These are phyloP conservation scores for Sinodicranocentrus sp. DNA, from an alignment of 2,888 invertebrate genomes.

Conservation along the genomic window DNA sequence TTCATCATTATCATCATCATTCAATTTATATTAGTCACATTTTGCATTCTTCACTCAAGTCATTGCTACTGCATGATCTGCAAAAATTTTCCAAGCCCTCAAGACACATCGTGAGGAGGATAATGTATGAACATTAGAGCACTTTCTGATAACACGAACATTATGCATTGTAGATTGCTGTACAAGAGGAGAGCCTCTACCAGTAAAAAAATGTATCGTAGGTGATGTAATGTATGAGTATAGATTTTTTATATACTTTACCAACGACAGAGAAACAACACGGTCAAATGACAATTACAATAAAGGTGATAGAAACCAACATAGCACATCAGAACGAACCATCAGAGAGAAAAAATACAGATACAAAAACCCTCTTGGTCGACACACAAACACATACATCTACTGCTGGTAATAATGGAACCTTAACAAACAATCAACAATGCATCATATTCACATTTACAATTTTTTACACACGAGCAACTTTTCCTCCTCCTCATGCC, in stretches of 20 bases:
- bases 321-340: conserved; percentile 12
- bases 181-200: too few relatives aligned
- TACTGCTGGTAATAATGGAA: conserved; percentile 51
- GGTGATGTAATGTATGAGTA: too few relatives aligned
- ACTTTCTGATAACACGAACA: too few relatives aligned
- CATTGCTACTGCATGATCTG: conserved; percentile 65
- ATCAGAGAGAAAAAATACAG: conserved; percentile 19
- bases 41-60: conserved; percentile 55
- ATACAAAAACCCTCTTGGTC: conserved; percentile 2
- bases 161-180: too few relatives aligned
- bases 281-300: conserved; percentile 62
- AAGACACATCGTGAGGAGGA: conserved; percentile 60
- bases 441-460: conserved; percentile 68
- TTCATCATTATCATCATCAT: conserved; percentile 63
- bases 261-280: conserved; percentile 38
- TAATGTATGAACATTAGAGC: conserved; percentile 29
- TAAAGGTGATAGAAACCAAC: conserved; percentile 22
- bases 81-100: conserved; percentile 58
- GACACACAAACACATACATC: too few relatives aligned
- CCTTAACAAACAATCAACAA: conserved; percentile 66
- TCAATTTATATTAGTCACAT: conserved; percentile 66
- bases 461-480: conserved; percentile 59
- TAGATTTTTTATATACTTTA: too few relatives aligned
- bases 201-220: too few relatives aligned
- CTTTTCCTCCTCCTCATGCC: conserved; percentile 42